Conservation (phyloP, 1,140 invertebrate species). For the Vanessa tameamea region DNA sequence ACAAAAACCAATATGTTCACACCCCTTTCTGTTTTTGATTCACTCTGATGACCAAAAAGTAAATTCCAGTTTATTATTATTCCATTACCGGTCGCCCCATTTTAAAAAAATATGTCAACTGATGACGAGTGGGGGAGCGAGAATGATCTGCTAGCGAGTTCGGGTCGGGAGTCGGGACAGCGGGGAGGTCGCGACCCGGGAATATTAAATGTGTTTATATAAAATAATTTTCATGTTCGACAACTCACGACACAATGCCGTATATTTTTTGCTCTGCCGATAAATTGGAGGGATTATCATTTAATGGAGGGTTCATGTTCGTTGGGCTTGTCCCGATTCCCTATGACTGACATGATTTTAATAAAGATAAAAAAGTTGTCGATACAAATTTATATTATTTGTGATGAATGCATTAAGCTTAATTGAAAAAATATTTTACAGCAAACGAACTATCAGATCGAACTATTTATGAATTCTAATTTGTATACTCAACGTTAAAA, state of each 20-base stretch:
- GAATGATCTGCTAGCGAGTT: slow-evolving; percentile 61
- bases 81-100: slow-evolving; percentile 76
- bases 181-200: slow-evolving; percentile 67
- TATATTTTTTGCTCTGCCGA: slow-evolving; percentile 76
- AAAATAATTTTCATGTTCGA: slow-evolving; percentile 80
- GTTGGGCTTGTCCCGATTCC: slow-evolving; percentile 73
- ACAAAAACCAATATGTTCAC: slow-evolving; percentile 73
- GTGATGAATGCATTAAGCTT: background rate
- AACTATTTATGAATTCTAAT: too few relatives aligned
- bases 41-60: slow-evolving; percentile 77
- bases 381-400: slow-evolving; percentile 31
- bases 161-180: slow-evolving; percentile 27
- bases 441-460: too few relatives aligned
- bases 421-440: too few relatives aligned
- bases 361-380: slow-evolving; percentile 69
- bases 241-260: slow-evolving; percentile 75
- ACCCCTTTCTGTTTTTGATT: slow-evolving; percentile 78
- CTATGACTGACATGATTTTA: slow-evolving; percentile 78
- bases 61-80: slow-evolving; percentile 81
- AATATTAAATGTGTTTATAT: slow-evolving; percentile 80
- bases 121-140: slow-evolving; percentile 72
- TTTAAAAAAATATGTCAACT: slow-evolving; percentile 79
- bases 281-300: slow-evolving; percentile 80
- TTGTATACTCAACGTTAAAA: too few relatives aligned
- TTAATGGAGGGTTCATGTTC: slow-evolving; percentile 80